These are phyloP conservation scores for Diarsia dahlii DNA, from an alignment of 2,888 invertebrate species.

Conservation along the genomic window DNA sequence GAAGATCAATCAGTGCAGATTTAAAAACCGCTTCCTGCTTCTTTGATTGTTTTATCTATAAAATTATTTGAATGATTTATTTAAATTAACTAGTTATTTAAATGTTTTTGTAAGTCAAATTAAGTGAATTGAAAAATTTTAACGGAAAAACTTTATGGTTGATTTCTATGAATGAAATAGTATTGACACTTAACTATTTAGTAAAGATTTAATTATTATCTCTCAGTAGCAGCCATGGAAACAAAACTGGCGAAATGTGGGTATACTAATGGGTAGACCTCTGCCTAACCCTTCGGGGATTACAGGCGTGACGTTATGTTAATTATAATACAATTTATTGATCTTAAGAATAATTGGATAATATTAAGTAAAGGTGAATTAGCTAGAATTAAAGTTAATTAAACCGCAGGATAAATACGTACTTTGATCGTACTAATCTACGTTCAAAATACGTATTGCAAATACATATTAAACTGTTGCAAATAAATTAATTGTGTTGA, in stretches of 20 bases:
- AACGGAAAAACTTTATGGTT: neutral
- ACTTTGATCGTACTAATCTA: too few species aligned
- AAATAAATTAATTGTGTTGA: constrained; percentile 5
- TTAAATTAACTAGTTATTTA: neutral
- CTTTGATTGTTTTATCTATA: neutral
- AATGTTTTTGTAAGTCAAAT: neutral
- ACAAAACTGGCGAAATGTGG: too few species aligned
- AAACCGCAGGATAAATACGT: too few species aligned
- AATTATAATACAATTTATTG: neutral
- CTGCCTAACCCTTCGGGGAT: too few species aligned
- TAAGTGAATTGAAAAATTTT: neutral
- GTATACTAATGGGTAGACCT: too few species aligned
- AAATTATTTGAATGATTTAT: neutral
- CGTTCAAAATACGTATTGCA: neutral
- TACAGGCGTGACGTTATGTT: too few species aligned
- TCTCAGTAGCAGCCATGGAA: too few species aligned
- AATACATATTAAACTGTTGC: neutral
- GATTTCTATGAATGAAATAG: neutral
- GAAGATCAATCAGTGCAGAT: neutral
- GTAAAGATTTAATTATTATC: neutral
- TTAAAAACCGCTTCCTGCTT: neutral
- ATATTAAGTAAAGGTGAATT: too few species aligned
- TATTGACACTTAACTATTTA: neutral
- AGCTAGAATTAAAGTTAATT: too few species aligned
- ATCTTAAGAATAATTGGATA: neutral